Evolutionary conservation across 2,113 vertebrate genomes (phyloP).

Genomic region (Helogale parvula): DNA sequence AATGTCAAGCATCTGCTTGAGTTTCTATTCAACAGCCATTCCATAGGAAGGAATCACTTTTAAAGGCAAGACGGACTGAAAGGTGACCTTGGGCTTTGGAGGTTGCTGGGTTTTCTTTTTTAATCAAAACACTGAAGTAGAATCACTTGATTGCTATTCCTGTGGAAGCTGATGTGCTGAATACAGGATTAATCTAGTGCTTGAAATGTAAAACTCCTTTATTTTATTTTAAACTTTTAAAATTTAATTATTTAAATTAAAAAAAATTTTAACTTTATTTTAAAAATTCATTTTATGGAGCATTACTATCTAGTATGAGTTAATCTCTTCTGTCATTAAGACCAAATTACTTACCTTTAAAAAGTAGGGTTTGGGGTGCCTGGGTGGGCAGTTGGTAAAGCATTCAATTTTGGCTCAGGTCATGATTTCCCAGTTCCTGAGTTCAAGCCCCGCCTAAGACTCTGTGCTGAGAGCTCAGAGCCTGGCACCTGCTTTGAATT

Average conservation of each 20-base stretch:
- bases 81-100: slow-evolving; percentile 21
- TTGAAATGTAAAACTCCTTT: slow-evolving; percentile 6
- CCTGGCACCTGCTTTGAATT: too few species aligned
- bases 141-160: slow-evolving; percentile 20
- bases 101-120: neutral
- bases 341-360: slow-evolving; percentile 15
- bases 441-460: too few species aligned
- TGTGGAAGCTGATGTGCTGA: neutral
- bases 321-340: slow-evolving; percentile 53
- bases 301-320: slow-evolving; percentile 48
- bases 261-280: slow-evolving; percentile 43
- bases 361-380: neutral
- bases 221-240: too few species aligned
- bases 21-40: neutral
- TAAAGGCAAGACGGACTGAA: slow-evolving; percentile 1
- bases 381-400: too few species aligned
- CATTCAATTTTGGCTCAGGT: too few species aligned
- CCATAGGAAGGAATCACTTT: slow-evolving; percentile 25
- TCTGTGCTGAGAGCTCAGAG: too few species aligned
- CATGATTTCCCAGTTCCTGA: too few species aligned
- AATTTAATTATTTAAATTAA: too few species aligned
- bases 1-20: slow-evolving; percentile 44
- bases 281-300: slow-evolving; percentile 58
- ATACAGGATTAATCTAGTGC: slow-evolving; percentile 8
- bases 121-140: neutral